Evolutionary conservation across 2,888 invertebrate species (phyloP), one percentile per base, ranked within the genome.

Genomic region (Andrena minutula): DNA sequence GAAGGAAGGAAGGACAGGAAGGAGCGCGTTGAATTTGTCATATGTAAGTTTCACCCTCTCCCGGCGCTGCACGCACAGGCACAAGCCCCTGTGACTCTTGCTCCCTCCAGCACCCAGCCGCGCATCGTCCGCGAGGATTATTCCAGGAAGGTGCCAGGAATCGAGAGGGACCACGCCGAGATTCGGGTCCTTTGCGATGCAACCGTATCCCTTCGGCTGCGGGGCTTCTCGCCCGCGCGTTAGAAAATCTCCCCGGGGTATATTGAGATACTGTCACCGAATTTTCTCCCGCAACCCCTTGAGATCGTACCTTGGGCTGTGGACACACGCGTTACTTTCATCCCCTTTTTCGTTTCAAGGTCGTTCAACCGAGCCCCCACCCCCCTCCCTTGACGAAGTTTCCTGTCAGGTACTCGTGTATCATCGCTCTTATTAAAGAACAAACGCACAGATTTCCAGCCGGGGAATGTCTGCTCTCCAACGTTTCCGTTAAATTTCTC

Each of bases 1-100:
- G 89, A 89, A 90, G 88, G 86, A 88, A 89, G 86, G 84, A 85
- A 86, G 84, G 85, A 81, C 76, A 80, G 85, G 88, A 89, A 89
- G 84, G 85, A 90, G 83, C 85, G 84, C 84, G 88, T 89, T 90
- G 89, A 92, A 91, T 91, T 93, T 92, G 92, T 92, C 92, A 92
- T 91, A 92, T 90, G 91, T 93, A 93, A 93, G 93, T 87, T 89
- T 88, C 85, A 78, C 81, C 78, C 82, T 77, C 73, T 79, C 75
- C 79, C 72, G 63, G 16, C 82, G 81, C 82, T 41, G 81, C 82
- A 84, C 87, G 89, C 89, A 85, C 87, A 86, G 83, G 70, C 89
- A 73, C 63, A 63, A 58, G 60, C 69, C 76, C 58, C 51, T 60
- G 26, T 61, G 35, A 53, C 78, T 49, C 64, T 71, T 72, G 61